phyloP scores from a whole-genome alignment of 2,797 vertebrate species.

The Liparis tanakae region DNA sequence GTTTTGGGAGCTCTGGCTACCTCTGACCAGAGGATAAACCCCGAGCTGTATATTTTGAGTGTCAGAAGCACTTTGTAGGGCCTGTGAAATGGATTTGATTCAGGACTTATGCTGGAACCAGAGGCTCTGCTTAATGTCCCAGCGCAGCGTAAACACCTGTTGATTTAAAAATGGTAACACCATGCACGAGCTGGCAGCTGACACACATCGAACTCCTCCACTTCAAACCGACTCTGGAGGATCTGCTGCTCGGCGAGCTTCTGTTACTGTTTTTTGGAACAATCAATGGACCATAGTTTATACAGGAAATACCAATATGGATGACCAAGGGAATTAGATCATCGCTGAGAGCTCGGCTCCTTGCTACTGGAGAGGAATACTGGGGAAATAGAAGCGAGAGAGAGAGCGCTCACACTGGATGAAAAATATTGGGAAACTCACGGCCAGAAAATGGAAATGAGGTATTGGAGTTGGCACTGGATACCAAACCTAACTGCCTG shows the following conservation, averaged over 20 bases:
- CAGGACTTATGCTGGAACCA: slow-evolving; percentile 61
- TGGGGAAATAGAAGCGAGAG: slow-evolving; percentile 59
- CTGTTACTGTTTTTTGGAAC: slow-evolving; percentile 78
- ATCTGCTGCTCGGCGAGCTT: slow-evolving; percentile 56
- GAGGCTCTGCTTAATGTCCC: slow-evolving; percentile 77
- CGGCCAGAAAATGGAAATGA: slow-evolving; percentile 80
- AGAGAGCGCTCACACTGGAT: slow-evolving; percentile 60
- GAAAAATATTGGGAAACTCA: slow-evolving; percentile 73
- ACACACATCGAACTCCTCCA: slow-evolving; percentile 59
- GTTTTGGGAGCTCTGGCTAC: slow-evolving; percentile 79
- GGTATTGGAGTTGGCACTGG: slow-evolving; percentile 81
- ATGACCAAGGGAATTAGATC: slow-evolving; percentile 76
- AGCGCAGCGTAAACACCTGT: slow-evolving; percentile 82
- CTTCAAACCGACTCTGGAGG: slow-evolving; percentile 63
- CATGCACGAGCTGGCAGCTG: slow-evolving; percentile 60
- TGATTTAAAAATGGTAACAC: slow-evolving; percentile 69
- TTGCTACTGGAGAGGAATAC: slow-evolving; percentile 54
- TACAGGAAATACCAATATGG: slow-evolving; percentile 80
- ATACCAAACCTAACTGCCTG: slow-evolving; percentile 78
- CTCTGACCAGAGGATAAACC: slow-evolving; percentile 78
- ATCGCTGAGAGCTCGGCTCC: slow-evolving; percentile 55
- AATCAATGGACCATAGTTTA: slow-evolving; percentile 78
- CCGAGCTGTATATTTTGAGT: slow-evolving; percentile 80
- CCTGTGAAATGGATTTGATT: slow-evolving; percentile 79
- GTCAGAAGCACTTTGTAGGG: slow-evolving; percentile 82